Evolutionary conservation across 2,797 vertebrate genomes (phyloP).

Genomic region (Sylvia borin): DNA sequence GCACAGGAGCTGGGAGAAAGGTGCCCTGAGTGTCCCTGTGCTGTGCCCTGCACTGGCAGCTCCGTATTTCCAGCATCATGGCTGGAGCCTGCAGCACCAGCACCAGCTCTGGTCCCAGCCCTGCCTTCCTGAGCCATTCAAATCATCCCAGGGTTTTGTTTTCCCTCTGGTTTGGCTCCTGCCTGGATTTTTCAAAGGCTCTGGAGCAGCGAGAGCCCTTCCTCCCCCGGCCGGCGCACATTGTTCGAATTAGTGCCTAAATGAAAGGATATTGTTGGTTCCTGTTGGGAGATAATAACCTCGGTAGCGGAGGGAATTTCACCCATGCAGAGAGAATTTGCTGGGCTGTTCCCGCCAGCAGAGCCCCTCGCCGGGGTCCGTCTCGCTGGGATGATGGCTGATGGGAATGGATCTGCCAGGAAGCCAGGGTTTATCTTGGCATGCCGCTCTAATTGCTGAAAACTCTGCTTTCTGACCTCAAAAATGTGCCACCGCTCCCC

Average conservation of each 20-base stretch:
- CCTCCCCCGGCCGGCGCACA: constrained; percentile 47
- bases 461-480: constrained; percentile 43
- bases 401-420: constrained; percentile 50
- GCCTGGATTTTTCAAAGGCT: constrained; percentile 52
- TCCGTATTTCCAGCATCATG: accelerated
- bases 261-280: constrained; percentile 78
- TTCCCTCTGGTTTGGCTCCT: constrained; percentile 19
- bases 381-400: neutral
- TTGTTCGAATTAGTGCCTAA: constrained; percentile 74
- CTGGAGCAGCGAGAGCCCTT: neutral
- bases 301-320: constrained; percentile 69
- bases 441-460: neutral
- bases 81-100: neutral
- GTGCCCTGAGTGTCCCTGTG: accelerated
- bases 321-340: constrained; percentile 74
- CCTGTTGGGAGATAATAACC: constrained; percentile 74
- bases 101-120: accelerated
- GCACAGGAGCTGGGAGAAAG: accelerated
- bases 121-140: accelerated
- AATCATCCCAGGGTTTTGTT: neutral
- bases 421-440: constrained; percentile 14
- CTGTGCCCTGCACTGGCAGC: neutral
- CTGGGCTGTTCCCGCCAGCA: constrained; percentile 12
- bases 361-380: constrained; percentile 10
- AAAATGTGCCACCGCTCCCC: neutral